These are phyloP conservation scores for Spea multiplicata DNA, from an alignment of 2,113 vertebrate genomes.

Conservation along the genomic window DNA sequence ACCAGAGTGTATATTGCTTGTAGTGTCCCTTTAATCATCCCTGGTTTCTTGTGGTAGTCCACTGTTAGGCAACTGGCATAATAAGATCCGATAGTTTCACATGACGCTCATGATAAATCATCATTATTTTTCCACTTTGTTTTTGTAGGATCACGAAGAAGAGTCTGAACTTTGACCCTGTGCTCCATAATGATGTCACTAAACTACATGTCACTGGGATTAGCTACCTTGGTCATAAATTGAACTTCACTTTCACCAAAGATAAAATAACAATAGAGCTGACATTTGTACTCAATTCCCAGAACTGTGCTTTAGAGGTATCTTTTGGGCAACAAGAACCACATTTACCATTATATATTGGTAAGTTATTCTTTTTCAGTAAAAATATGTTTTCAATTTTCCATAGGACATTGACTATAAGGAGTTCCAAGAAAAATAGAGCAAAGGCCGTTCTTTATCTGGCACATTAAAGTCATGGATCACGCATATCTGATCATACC, in stretches of 20 bases:
- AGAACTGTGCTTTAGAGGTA: conserved; percentile 62
- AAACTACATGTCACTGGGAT: conserved; percentile 67
- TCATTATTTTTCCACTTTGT: not conserved
- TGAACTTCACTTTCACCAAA: conserved; percentile 73
- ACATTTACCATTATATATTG: conserved; percentile 52
- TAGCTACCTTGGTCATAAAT: conserved; percentile 76
- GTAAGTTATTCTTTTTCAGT: conserved; percentile 49
- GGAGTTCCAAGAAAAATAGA: too few species aligned
- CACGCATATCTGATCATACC: too few species aligned
- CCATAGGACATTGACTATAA: too few species aligned
- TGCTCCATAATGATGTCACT: conserved; percentile 60
- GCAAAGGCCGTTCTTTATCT: too few species aligned
- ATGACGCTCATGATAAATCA: too few species aligned
- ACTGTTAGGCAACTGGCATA: too few species aligned
- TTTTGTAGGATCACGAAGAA: conserved; percentile 71
- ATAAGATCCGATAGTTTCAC: too few species aligned
- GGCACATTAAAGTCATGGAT: too few species aligned
- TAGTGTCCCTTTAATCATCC: too few species aligned
- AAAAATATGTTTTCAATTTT: too few species aligned
- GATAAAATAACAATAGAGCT: conserved; percentile 66
- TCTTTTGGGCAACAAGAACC: conserved; percentile 67
- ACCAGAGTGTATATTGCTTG: too few species aligned
- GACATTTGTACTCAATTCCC: not conserved
- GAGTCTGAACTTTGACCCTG: conserved; percentile 73
- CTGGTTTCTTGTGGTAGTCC: too few species aligned